Evolutionary conservation across 2,797 vertebrate genomes (phyloP), one percentile per base, ranked within the genome.

Genomic region (Fratercula arctica): DNA sequence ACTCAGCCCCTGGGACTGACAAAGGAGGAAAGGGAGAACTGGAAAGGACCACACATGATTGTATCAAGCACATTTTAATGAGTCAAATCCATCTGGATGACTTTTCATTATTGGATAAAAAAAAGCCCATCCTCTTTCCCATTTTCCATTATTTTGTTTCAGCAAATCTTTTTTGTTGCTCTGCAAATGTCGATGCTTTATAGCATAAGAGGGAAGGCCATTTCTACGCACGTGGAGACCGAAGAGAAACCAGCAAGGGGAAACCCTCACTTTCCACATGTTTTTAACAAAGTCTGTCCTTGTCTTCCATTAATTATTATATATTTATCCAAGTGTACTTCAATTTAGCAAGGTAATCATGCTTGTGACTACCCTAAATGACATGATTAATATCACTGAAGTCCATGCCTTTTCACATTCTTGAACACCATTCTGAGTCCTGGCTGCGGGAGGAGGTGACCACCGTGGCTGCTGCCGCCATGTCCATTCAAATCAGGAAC

Each of bases 401-500:
- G 8, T 16, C 61, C 72, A 35, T 10, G 41, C 26, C 41, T 77
- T 75, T 66, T 24, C 77, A 57, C 0, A 0, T 57, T 24, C 46
- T 53, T 72, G 61, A 78, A 41, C 23, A 39, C 15, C 46, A 9
- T 8, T 41, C 28, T n/a, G 41, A 85, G n/a, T 28, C 39, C 24
- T 5, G 2, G 51, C 67, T 69, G 35, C 0, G 0, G 16, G 13
- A 90, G 37, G 10, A 79, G 66, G 57, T 46, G 69, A 67, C 21
- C n/a, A 33, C 31, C 25, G 29, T 1, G 12, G 26, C 70, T 92
- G 46, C 59, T 76, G 53, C 35, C 10, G 28, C 21, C 0, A 0
- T 43, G 46, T 5, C 15, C 33, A 35, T 25, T 43, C 60, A 48
- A 51, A 51, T 28, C 53, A 70, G 50, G 41, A 81, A 45, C 29